phyloP scores from a whole-genome alignment of 2,888 invertebrate genomes.

The Barypeithes pellucidus region DNA sequence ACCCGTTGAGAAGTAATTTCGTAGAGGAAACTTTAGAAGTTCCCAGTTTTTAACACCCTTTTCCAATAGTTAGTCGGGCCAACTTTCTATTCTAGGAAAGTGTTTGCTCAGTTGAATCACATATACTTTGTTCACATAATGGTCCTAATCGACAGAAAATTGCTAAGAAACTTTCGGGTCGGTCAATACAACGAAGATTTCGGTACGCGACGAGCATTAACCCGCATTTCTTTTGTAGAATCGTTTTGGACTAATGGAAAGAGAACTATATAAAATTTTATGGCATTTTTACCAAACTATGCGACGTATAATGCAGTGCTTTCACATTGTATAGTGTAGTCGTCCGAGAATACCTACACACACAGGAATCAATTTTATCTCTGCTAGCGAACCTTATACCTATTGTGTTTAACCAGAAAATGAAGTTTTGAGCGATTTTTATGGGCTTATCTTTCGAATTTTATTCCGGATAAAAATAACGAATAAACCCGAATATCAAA shows the following conservation, averaged over 20 bases:
- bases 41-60: constrained; percentile 69
- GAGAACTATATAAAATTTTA: not conserved
- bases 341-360: too few relatives aligned
- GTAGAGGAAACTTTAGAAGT: constrained; percentile 67
- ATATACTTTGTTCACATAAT: constrained; percentile 66
- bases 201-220: constrained; percentile 38
- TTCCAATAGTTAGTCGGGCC: constrained; percentile 55
- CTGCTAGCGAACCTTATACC: too few relatives aligned
- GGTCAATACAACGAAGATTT: constrained; percentile 65
- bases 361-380: too few relatives aligned
- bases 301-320: not conserved
- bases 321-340: too few relatives aligned
- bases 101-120: constrained; percentile 67
- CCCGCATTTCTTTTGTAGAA: constrained; percentile 22
- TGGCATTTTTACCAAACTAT: not conserved
- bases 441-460: too few relatives aligned
- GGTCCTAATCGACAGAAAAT: constrained; percentile 68
- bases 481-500: not conserved
- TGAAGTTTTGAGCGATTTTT: too few relatives aligned
- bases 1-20: constrained; percentile 56
- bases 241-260: constrained; percentile 4
- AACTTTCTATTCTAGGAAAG: constrained; percentile 60
- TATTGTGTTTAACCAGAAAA: too few relatives aligned
- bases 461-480: too few relatives aligned
- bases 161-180: constrained; percentile 65